These are phyloP conservation scores for Arctocebus calabarensis DNA, from an alignment of 2,797 vertebrate species.

Conservation along the genomic window DNA sequence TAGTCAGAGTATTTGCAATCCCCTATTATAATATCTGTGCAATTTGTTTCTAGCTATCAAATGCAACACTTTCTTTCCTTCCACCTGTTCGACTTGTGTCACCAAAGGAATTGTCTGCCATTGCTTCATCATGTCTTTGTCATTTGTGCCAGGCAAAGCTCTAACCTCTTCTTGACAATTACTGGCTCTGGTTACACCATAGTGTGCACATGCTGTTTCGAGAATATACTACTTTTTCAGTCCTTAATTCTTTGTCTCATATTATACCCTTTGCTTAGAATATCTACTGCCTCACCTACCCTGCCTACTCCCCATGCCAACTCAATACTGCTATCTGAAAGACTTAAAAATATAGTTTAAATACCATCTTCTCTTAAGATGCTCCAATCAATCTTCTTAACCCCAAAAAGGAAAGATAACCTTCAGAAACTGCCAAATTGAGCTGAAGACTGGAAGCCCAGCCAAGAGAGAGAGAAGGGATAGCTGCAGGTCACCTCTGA, in stretches of 20 bases:
- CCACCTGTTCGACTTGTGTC: not conserved
- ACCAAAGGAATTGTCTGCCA: not conserved
- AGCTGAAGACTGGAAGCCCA: too few relatives aligned
- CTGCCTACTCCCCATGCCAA: not conserved
- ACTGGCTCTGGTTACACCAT: not conserved
- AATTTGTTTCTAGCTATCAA: not conserved
- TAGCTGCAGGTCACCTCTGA: too few relatives aligned
- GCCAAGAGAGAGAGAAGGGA: too few relatives aligned
- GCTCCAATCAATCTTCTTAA: not conserved
- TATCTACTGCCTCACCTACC: not conserved
- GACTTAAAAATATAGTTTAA: conserved; percentile 22
- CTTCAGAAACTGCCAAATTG: too few relatives aligned
- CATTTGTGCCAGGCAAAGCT: not conserved
- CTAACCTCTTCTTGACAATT: conserved; percentile 20
- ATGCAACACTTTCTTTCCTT: not conserved
- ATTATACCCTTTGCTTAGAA: not conserved
- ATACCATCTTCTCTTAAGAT: not conserved
- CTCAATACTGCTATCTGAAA: not conserved
- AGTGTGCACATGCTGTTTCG: not conserved
- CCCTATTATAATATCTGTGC: not conserved
- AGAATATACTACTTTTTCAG: not conserved
- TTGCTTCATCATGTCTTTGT: not conserved
- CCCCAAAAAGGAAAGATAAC: too few relatives aligned
- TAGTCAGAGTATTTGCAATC: not conserved
- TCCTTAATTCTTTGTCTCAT: conserved; percentile 19